Base-by-base conservation (phyloP, 2,888 invertebrate genomes). In the Meiosimyza decipiens region DNA sequence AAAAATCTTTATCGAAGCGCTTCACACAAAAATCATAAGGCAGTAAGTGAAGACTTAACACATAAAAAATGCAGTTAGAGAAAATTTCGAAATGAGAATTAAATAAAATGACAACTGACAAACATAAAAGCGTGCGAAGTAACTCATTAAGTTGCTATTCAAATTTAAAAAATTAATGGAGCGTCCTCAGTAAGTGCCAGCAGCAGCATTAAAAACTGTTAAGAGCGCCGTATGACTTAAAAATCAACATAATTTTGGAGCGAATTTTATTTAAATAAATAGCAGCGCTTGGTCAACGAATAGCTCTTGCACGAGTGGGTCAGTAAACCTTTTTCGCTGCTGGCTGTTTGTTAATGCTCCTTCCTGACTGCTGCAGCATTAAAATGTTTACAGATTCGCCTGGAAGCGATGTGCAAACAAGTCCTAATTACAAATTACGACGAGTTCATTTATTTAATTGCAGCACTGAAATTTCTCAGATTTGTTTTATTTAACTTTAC, bases 361-460 rank as follows among this genome's bases (percentile, higher is more conserved):
- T 55, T n/a, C 16, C 40, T 55, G 55, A 9, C 40, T 28, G 57
- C 49, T 40, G 47, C n/a, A 64, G 16, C 57, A 11, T 18, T 22
- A 6, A 6, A 50, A 54, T 62, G 2, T 71, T 15, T 49, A 15
- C n/a, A 11, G 40, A 55, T 49, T 55, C 5, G 40, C 12, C n/a
- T 16, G n/a, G 73, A 63, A 68, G 40, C 55, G 64, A 59, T 73
- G 73, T 72, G 73, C 72, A 81, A 82, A 81, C 82, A 79, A 82
- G 80, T 82, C 82, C 83, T 82, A 82, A 82, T 82, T 82, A 82
- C 81, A 78, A 80, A 80, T 81, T 40, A 40, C 40, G 40, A 40
- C 40, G 70, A 70, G 66, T 71, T 73, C 9, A 18, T 63, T 71
- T 55, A 16, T 71, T 71, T 68, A 63, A 63, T 68, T 63, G 57